phyloP scores from a whole-genome alignment of 2,797 vertebrate species.

The Mormyrus hasselquistii region DNA sequence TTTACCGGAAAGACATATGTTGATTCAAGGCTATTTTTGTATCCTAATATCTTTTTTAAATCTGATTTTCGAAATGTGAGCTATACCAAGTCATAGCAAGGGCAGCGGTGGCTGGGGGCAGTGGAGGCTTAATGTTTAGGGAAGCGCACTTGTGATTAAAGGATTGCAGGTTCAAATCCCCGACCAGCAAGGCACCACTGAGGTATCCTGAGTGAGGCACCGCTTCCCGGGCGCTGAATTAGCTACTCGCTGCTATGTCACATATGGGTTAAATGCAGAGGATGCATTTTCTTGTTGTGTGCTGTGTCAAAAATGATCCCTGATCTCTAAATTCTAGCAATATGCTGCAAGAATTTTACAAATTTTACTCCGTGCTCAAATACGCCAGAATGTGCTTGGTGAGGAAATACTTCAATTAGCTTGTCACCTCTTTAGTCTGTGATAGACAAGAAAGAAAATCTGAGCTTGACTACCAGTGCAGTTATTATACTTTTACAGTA shows the following conservation, averaged over 20 bases:
- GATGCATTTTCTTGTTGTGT: neutral
- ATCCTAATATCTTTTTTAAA: neutral
- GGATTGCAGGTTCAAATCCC: neutral
- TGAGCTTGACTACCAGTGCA: neutral
- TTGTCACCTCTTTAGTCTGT: neutral
- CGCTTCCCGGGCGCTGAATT: neutral
- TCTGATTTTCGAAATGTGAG: neutral
- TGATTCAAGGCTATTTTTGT: neutral
- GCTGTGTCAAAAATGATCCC: neutral
- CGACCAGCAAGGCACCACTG: neutral
- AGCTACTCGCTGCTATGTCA: neutral
- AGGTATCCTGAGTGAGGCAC: neutral
- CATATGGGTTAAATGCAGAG: neutral
- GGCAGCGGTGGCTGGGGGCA: neutral
- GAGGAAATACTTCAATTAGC: neutral
- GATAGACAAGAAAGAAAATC: neutral
- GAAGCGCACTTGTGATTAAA: neutral
- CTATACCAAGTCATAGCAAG: neutral
- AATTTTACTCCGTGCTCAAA: neutral
- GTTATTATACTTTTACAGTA: neutral
- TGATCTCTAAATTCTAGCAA: neutral
- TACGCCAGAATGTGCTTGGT: neutral
- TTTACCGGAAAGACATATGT: neutral
- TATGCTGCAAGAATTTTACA: neutral
- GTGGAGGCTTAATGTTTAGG: neutral